phyloP scores from a whole-genome alignment of 2,888 invertebrate species.

The Drosophila demipolita region DNA sequence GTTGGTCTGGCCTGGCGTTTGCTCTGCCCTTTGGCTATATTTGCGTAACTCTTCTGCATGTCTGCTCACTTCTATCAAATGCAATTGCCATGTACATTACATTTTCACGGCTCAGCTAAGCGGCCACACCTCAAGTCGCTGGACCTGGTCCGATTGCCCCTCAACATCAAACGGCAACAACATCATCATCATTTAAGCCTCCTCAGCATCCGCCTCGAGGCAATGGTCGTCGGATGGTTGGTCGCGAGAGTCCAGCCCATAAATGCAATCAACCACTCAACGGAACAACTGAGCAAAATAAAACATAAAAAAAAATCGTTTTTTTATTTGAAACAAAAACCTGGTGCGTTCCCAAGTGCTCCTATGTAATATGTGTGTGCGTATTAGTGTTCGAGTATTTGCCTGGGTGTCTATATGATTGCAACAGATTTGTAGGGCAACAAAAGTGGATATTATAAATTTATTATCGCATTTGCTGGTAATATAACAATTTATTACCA shows the following conservation, averaged over 20 bases:
- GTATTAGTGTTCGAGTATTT: slow-evolving; percentile 10
- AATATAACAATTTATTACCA: background rate
- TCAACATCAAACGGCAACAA: slow-evolving; percentile 11
- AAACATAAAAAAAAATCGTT: slow-evolving; percentile 28
- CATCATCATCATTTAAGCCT: slow-evolving; percentile 29
- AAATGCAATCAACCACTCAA: slow-evolving; percentile 79
- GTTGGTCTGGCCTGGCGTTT: background rate
- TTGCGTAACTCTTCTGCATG: slow-evolving; percentile 69
- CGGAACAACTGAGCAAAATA: slow-evolving; percentile 36
- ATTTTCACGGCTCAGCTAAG: slow-evolving; percentile 75
- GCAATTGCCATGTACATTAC: slow-evolving; percentile 73
- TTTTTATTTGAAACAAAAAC: slow-evolving; percentile 47
- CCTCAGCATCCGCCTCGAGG: slow-evolving; percentile 54
- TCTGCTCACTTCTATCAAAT: slow-evolving; percentile 59
- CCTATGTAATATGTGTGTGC: slow-evolving; percentile 3
- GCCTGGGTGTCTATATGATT: slow-evolving; percentile 70
- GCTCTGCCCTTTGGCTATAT: slow-evolving; percentile 69
- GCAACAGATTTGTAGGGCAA: slow-evolving; percentile 55
- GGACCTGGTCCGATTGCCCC: background rate
- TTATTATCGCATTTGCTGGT: background rate
- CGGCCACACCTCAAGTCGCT: slow-evolving; percentile 67
- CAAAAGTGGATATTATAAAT: background rate
- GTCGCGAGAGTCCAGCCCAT: slow-evolving; percentile 57
- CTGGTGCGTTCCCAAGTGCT: slow-evolving; percentile 42
- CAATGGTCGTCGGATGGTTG: slow-evolving; percentile 17